A percentile compares a stretch with the other conserved stretches of the same genome.
Conservation (phyloP, 2,113 vertebrate species). For the Sarotherodon lohbergeri region DNA sequence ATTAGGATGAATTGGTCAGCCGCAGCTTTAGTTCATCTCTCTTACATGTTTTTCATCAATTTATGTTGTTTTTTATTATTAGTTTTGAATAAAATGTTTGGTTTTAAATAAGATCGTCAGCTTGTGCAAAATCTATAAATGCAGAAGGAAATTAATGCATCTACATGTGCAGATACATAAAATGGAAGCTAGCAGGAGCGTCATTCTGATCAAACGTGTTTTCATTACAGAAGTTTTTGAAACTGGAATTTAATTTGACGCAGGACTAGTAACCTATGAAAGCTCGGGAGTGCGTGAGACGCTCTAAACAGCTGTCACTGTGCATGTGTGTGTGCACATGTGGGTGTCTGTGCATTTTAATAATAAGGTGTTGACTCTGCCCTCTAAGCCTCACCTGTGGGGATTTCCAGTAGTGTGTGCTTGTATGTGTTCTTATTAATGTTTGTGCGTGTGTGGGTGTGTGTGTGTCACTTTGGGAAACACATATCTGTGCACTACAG, state of each 20-base stretch:
- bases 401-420: conserved; percentile 50
- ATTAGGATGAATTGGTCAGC: not conserved
- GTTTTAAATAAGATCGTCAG: not conserved
- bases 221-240: not conserved
- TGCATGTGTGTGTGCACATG: conserved; percentile 15
- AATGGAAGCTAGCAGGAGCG: not conserved
- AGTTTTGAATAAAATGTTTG: not conserved
- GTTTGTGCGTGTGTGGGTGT: not conserved
- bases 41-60: not conserved
- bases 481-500: conserved; percentile 59
- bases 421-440: conserved; percentile 1
- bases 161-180: not conserved
- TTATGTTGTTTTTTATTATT: not conserved
- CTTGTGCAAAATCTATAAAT: not conserved
- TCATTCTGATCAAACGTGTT: not conserved
- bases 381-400: conserved; percentile 60
- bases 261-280: not conserved
- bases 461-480: conserved; percentile 55
- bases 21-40: not conserved
- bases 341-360: conserved; percentile 62
- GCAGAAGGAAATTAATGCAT: not conserved
- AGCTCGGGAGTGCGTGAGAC: conserved; percentile 7
- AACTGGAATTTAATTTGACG: not conserved
- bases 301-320: conserved; percentile 49
- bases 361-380: conserved; percentile 67